Percentiles rank a stretch among this genome's conserved stretches.
phyloP scores from a whole-genome alignment of 2,888 invertebrate species.

The Heliconius ismenius region DNA sequence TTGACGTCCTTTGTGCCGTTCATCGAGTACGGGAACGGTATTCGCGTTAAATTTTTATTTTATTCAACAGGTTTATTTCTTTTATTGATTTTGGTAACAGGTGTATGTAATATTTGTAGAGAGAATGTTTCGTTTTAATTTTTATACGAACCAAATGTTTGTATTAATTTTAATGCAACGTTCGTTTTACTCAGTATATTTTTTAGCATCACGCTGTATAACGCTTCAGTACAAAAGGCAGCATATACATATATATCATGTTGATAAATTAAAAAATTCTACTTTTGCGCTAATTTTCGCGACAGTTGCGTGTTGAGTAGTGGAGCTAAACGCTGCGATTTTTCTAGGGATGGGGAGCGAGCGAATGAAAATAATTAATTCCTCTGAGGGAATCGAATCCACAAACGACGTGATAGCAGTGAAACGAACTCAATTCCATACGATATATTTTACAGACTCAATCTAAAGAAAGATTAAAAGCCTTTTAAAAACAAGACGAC shows the following conservation, averaged over 20 bases:
- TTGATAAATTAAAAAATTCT: too few relatives aligned
- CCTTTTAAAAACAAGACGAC: neutral
- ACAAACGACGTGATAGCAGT: too few relatives aligned
- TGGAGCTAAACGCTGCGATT: too few relatives aligned
- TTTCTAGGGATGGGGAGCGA: too few relatives aligned
- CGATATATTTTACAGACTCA: neutral
- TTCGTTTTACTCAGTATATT: too few relatives aligned
- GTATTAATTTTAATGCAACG: neutral
- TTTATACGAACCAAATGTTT: neutral
- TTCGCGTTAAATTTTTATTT: neutral
- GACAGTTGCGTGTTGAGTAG: too few relatives aligned
- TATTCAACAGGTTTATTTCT: neutral
- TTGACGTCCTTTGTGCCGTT: slow-evolving; percentile 7
- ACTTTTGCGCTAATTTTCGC: too few relatives aligned
- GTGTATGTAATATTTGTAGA: neutral
- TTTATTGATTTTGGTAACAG: slow-evolving; percentile 7
- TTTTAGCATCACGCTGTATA: too few relatives aligned
- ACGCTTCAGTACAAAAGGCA: too few relatives aligned
- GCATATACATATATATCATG: too few relatives aligned
- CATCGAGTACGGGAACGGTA: neutral
- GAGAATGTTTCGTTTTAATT: neutral
- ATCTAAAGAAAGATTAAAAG: neutral
- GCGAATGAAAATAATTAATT: too few relatives aligned
- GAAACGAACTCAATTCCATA: neutral
- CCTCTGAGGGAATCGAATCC: too few relatives aligned